Percentiles rank a stretch among this genome's conserved stretches.
These are phyloP conservation scores for Scalopus aquaticus DNA, from an alignment of 2,113 vertebrate species.

Conservation along the genomic window DNA sequence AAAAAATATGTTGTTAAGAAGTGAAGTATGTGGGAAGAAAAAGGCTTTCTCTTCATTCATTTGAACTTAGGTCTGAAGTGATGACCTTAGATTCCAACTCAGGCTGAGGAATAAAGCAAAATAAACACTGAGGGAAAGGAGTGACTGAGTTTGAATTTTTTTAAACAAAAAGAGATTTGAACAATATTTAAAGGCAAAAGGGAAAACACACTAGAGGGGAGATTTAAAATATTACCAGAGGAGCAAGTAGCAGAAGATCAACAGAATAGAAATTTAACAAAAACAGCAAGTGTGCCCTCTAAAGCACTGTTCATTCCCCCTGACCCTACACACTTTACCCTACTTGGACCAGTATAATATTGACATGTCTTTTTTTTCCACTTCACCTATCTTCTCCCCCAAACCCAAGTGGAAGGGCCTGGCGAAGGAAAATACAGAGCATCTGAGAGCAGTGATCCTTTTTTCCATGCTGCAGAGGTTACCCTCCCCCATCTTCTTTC, in stretches of 20 bases:
- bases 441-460: not conserved
- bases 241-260: not conserved
- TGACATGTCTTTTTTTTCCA: not conserved
- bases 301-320: not conserved
- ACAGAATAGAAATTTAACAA: not conserved
- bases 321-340: rapidly evolving
- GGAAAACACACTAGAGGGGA: not conserved
- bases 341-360: not conserved
- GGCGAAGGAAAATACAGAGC: not conserved
- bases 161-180: not conserved
- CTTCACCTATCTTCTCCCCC: not conserved
- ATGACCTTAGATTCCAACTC: not conserved
- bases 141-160: no score
- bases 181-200: not conserved
- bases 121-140: not conserved
- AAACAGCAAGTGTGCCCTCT: not conserved
- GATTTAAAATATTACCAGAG: not conserved
- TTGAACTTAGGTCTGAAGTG: not conserved
- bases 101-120: not conserved
- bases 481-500: not conserved
- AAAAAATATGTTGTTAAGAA: not conserved
- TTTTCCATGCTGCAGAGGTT: not conserved
- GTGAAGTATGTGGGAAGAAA: not conserved
- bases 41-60: not conserved
- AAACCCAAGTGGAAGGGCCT: not conserved